phyloP scores from a whole-genome alignment of 2,888 invertebrate genomes.

The Dioctria rufipes region DNA sequence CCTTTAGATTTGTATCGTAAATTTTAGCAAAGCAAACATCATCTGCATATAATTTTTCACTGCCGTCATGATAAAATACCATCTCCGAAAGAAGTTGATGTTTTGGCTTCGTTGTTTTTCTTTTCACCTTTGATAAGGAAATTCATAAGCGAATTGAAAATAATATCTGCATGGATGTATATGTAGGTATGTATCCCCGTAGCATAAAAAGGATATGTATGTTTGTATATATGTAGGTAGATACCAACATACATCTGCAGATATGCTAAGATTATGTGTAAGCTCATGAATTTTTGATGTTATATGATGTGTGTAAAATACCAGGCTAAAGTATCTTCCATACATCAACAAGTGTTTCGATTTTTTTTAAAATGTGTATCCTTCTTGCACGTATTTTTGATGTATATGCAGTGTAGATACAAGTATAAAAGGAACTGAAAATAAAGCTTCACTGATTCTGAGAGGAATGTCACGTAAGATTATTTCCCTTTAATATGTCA shows the following conservation, averaged over 20 bases:
- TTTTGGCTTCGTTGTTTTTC: not conserved
- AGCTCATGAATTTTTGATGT: slow-evolving; percentile 32
- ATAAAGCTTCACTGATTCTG: not conserved
- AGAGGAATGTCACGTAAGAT: not conserved
- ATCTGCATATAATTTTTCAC: no score
- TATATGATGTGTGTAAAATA: slow-evolving; percentile 22
- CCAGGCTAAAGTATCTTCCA: not conserved
- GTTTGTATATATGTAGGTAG: no score
- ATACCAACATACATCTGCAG: not conserved
- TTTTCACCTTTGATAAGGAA: slow-evolving; percentile 24
- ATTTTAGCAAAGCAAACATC: no score
- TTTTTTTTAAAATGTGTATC: slow-evolving; percentile 11
- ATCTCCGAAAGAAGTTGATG: no score
- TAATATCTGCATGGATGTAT: not conserved
- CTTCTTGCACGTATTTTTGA: not conserved
- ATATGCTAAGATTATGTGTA: not conserved
- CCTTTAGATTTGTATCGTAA: no score
- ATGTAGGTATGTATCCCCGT: not conserved
- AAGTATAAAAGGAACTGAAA: slow-evolving; percentile 1
- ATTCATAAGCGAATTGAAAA: not conserved
- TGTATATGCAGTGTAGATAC: not conserved
- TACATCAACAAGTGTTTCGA: slow-evolving; percentile 24
- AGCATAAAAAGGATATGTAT: no score
- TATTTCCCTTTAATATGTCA: slow-evolving; percentile 9
- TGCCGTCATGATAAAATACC: no score